A percentile compares a stretch with the other conserved stretches of the same genome.
These are phyloP conservation scores for Empidonax alnorum DNA, from an alignment of 2,113 vertebrate genomes.

Conservation along the genomic window DNA sequence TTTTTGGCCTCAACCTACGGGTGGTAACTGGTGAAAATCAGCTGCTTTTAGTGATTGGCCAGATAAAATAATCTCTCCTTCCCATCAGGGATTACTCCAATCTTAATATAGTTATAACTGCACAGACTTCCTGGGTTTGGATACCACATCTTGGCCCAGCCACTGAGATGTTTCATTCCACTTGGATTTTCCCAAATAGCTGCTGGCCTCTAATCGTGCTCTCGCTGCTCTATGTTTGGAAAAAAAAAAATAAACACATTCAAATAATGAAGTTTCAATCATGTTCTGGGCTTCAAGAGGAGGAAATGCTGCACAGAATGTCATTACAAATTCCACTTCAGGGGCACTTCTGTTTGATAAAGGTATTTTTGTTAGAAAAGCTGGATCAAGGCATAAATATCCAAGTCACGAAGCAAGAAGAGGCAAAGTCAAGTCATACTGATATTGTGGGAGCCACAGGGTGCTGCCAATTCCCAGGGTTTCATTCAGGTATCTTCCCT, in stretches of 20 bases:
- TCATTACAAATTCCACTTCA: not conserved
- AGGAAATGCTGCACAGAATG: not conserved
- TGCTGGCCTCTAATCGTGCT: not conserved
- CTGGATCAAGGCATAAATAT: not conserved
- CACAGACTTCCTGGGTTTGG: not conserved
- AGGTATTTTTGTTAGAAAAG: not conserved
- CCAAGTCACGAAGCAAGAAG: not conserved
- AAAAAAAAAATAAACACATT: not conserved
- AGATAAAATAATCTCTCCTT: conserved; percentile 30
- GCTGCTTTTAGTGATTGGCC: not conserved
- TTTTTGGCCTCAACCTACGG: not conserved
- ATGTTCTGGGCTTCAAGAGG: not conserved
- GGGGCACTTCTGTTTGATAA: not conserved
- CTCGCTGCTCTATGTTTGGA: not conserved
- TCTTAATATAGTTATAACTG: conserved; percentile 20
- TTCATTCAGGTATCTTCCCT: not conserved
- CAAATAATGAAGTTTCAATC: not conserved
- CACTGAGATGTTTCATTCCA: not conserved
- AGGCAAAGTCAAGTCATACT: not conserved
- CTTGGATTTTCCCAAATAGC: conserved; percentile 1
- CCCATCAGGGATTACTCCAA: not conserved
- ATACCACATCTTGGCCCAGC: not conserved
- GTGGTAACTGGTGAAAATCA: not conserved
- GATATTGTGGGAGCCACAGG: not conserved
- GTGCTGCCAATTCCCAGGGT: not conserved